Conservation (phyloP, 2,888 invertebrate species). For the Toxonevra muliebris region DNA sequence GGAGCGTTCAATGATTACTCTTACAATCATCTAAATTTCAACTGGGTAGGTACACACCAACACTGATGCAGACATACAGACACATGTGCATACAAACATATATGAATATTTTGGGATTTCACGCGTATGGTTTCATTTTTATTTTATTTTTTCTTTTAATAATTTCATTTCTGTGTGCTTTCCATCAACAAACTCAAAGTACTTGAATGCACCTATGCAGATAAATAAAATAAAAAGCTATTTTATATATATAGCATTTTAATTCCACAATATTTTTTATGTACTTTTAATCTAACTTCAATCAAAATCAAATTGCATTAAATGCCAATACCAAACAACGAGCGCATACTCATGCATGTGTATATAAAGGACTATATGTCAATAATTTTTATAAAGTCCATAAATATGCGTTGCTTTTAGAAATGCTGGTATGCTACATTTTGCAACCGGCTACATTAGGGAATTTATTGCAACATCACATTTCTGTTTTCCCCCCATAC, state of each 20-base stretch:
- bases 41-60: no score
- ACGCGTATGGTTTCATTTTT: background rate
- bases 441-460: background rate
- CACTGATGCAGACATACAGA: no score
- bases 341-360: background rate
- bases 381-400: slow-evolving; percentile 34
- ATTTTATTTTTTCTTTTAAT: background rate
- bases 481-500: background rate
- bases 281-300: slow-evolving; percentile 45
- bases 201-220: no score
- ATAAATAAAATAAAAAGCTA: slow-evolving; percentile 2
- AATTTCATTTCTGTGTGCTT: background rate
- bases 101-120: background rate
- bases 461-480: no score
- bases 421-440: background rate
- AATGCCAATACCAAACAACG: slow-evolving; percentile 23
- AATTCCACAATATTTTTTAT: slow-evolving; percentile 37
- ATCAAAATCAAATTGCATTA: slow-evolving; percentile 46
- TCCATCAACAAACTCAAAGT: background rate
- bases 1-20: no score
- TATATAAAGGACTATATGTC: slow-evolving; percentile 23
- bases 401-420: slow-evolving; percentile 27
- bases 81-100: background rate
- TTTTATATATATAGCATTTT: slow-evolving; percentile 25
- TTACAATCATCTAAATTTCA: no score